Evolutionary conservation across 2,113 vertebrate species (phyloP).

Genomic region (Paradisaea rubra): DNA sequence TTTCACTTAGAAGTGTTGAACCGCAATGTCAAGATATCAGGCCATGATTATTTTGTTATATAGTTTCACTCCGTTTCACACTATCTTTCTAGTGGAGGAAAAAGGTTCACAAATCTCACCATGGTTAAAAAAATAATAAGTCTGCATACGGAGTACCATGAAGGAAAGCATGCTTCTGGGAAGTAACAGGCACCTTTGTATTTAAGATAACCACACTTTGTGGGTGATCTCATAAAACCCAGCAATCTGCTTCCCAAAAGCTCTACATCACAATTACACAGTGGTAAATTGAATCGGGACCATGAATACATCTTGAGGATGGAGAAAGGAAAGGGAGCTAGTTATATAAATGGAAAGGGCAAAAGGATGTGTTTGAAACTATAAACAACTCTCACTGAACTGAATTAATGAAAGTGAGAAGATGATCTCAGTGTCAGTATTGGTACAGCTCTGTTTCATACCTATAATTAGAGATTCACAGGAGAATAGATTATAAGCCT

Average conservation of each 20-base stretch:
- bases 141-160: background rate
- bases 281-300: background rate
- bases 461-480: background rate
- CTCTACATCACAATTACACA: background rate
- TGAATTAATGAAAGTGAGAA: background rate
- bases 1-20: background rate
- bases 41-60: background rate
- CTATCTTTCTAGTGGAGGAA: background rate
- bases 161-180: background rate
- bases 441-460: background rate
- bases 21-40: background rate
- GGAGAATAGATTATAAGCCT: background rate
- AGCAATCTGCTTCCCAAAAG: background rate
- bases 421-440: background rate
- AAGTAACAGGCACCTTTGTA: background rate
- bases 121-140: background rate
- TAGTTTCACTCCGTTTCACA: background rate
- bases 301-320: background rate
- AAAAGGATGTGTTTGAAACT: background rate
- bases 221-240: background rate
- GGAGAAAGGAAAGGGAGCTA: background rate
- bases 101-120: background rate
- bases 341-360: background rate
- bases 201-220: background rate
- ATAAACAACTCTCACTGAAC: background rate